These are phyloP conservation scores for Aphidius ervi DNA, from an alignment of 1,140 invertebrate genomes.

Conservation along the genomic window DNA sequence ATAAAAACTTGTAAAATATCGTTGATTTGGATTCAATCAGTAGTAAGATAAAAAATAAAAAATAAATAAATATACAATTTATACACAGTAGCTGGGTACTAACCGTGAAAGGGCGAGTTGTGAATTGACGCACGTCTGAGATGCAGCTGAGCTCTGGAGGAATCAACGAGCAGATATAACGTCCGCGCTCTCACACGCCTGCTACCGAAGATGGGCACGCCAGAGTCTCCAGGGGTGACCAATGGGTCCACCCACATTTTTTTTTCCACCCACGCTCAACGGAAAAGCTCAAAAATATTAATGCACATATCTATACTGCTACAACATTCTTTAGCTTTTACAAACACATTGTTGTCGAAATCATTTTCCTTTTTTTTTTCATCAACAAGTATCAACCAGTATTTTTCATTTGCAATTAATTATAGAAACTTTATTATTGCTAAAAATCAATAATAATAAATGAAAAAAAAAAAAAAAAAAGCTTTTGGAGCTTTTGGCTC, in stretches of 20 bases:
- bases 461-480: too few relatives aligned
- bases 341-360: too few relatives aligned
- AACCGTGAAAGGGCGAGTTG: constrained; percentile 42
- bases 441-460: too few relatives aligned
- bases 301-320: constrained; percentile 14
- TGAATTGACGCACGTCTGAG: constrained; percentile 42
- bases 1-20: too few relatives aligned
- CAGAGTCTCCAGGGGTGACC: constrained; percentile 48
- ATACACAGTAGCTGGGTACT: constrained; percentile 26
- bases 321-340: too few relatives aligned
- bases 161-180: constrained; percentile 47
- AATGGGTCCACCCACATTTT: constrained; percentile 42
- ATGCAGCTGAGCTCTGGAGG: constrained; percentile 44
- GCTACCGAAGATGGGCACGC: constrained; percentile 52
- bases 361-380: too few relatives aligned
- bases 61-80: background rate
- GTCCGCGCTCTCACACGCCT: constrained; percentile 36
- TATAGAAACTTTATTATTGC: too few relatives aligned
- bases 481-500: too few relatives aligned
- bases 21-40: too few relatives aligned
- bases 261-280: constrained; percentile 32
- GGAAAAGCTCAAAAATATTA: constrained; percentile 27
- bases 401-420: too few relatives aligned
- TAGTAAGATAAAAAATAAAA: constrained; percentile 9
- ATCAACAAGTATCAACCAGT: too few relatives aligned